Conservation (phyloP, 2,797 vertebrate genomes). For the Pangasius macronema region DNA sequence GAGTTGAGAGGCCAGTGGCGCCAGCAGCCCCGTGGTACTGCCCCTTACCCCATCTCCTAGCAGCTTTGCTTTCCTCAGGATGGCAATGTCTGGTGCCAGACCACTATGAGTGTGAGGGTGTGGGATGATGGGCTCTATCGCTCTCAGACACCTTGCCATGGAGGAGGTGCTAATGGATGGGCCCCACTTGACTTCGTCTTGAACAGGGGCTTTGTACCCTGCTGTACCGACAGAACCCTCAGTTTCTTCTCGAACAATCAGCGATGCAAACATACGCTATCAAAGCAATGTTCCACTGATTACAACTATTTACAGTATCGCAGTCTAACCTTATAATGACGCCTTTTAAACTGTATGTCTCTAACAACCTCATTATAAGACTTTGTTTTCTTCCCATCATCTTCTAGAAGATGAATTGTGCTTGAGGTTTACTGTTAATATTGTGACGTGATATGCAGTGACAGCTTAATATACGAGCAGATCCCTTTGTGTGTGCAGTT, state of each 20-base stretch:
- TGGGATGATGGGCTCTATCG: constrained; percentile 64
- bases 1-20: constrained; percentile 47
- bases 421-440: not conserved
- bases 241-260: constrained; percentile 36
- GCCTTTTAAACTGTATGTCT: not conserved
- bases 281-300: constrained; percentile 29
- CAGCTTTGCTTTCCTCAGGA: constrained; percentile 27
- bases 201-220: constrained; percentile 35
- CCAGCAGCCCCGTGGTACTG: constrained; percentile 23
- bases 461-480: constrained; percentile 4
- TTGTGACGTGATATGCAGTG: not conserved
- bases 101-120: constrained; percentile 61
- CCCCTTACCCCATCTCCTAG: constrained; percentile 31
- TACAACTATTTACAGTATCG: constrained; percentile 36
- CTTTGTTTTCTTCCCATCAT: not conserved
- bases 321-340: constrained; percentile 11
- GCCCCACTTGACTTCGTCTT: constrained; percentile 64
- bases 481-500: constrained; percentile 16
- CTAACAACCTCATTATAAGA: not conserved
- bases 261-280: constrained; percentile 23
- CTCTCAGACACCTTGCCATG: constrained; percentile 69
- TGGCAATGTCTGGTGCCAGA: constrained; percentile 38
- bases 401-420: not conserved
- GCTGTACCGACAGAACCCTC: constrained; percentile 37
- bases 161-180: constrained; percentile 71